phyloP scores from a whole-genome alignment of 2,113 vertebrate species.

The Syngnathus floridae region DNA sequence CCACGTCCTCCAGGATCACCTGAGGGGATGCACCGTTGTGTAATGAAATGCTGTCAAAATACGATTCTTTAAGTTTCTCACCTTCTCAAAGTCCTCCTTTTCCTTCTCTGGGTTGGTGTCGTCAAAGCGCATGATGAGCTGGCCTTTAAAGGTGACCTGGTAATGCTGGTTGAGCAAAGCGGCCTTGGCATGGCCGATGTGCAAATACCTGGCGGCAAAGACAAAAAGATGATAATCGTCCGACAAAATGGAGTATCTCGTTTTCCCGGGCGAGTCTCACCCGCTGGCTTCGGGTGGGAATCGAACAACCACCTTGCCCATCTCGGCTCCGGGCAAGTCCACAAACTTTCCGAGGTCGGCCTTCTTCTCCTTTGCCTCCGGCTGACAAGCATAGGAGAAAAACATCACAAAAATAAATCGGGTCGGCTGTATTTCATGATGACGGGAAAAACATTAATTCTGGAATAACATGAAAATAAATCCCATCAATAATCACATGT shows the following conservation, averaged over 20 bases:
- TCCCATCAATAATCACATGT: background rate
- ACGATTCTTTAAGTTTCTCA: conserved; percentile 32
- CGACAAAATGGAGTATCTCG: background rate
- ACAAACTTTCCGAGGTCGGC: conserved; percentile 92
- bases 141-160: conserved; percentile 94
- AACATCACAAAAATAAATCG: background rate
- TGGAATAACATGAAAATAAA: background rate
- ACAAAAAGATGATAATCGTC: background rate
- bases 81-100: conserved; percentile 99
- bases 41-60: background rate
- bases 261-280: conserved; percentile 52
- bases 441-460: background rate
- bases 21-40: conserved; percentile 35
- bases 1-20: conserved; percentile 96
- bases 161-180: conserved; percentile 98
- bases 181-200: conserved; percentile 97
- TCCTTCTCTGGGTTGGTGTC: conserved; percentile 99
- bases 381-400: conserved; percentile 55
- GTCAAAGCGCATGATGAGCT: conserved; percentile 98
- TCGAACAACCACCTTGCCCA: conserved; percentile 94
- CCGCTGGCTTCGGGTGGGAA: conserved; percentile 98
- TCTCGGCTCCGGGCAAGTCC: conserved; percentile 91
- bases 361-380: conserved; percentile 83
- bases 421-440: background rate
- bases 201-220: conserved; percentile 78